Evolutionary conservation across 2,888 invertebrate species (phyloP).

Genomic region (Tupiocoris notatus): DNA sequence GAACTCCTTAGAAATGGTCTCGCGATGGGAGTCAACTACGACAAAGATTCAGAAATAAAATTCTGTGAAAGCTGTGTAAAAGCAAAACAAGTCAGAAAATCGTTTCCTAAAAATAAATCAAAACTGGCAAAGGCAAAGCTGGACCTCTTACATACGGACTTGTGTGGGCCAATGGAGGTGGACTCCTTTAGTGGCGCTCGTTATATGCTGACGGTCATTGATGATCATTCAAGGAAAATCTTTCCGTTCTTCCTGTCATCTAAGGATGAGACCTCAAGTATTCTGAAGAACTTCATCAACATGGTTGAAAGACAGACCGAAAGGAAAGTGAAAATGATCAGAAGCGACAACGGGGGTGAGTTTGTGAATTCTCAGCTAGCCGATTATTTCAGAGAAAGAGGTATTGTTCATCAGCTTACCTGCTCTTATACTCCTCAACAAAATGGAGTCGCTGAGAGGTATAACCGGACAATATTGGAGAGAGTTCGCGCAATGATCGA

Average conservation of each 20-base stretch:
- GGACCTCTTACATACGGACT: too few species aligned
- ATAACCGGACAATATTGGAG: constrained; percentile 45
- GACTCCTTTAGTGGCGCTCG: too few species aligned
- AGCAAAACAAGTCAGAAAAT: too few species aligned
- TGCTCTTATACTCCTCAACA: constrained; percentile 36
- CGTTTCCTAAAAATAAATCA: too few species aligned
- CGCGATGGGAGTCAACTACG: too few species aligned
- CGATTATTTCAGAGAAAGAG: constrained; percentile 11
- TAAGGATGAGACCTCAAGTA: constrained; percentile 51
- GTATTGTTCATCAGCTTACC: constrained; percentile 37
- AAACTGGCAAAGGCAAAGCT: too few species aligned
- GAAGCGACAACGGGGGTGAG: constrained; percentile 45
- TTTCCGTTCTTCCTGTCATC: constrained; percentile 52
- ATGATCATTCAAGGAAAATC: too few species aligned
- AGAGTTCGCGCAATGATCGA: constrained; percentile 50
- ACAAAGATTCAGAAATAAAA: too few species aligned
- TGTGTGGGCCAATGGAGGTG: too few species aligned
- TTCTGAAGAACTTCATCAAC: constrained; percentile 50
- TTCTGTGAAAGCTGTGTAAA: too few species aligned
- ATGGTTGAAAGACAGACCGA: constrained; percentile 50
- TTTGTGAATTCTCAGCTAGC: constrained; percentile 16
- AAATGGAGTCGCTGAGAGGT: constrained; percentile 41
- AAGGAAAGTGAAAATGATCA: constrained; percentile 48
- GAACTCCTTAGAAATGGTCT: too few species aligned
- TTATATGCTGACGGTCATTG: too few species aligned